A percentile compares a stretch with the other conserved stretches of the same genome.
Conservation (phyloP, 2,113 vertebrate genomes). For the Euleptes europaea region DNA sequence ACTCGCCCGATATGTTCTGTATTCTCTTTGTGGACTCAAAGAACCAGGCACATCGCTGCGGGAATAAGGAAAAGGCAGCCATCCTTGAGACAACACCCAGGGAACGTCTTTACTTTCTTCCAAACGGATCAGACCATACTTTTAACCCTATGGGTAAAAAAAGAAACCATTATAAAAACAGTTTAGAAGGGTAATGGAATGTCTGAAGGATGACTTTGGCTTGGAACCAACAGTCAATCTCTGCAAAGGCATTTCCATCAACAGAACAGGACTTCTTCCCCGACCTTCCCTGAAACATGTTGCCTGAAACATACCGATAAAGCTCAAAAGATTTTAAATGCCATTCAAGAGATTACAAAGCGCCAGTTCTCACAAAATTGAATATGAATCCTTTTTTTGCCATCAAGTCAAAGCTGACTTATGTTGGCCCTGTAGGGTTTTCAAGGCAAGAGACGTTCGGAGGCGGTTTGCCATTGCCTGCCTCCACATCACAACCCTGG, state of each 20-base stretch:
- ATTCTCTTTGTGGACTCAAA: neutral
- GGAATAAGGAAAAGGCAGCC: slow-evolving; percentile 15
- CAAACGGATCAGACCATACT: slow-evolving; percentile 84
- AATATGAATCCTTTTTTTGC: too few species aligned
- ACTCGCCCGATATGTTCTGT: slow-evolving; percentile 26
- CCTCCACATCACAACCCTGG: too few species aligned
- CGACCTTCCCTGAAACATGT: too few species aligned
- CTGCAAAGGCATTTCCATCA: too few species aligned
- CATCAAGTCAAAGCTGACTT: too few species aligned
- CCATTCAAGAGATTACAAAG: neutral
- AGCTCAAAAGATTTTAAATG: neutral
- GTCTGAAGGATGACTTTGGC: neutral
- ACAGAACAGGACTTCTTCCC: too few species aligned
- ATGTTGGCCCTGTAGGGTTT: too few species aligned
- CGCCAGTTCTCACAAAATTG: neutral
- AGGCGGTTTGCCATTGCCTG: too few species aligned
- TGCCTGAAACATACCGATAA: neutral
- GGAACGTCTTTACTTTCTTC: slow-evolving; percentile 73
- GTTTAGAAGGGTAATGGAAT: neutral
- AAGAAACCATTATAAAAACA: slow-evolving; percentile 33
- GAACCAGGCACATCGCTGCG: neutral
- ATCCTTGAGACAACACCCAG: slow-evolving; percentile 45
- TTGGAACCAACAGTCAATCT: too few species aligned
- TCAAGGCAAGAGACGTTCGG: too few species aligned
- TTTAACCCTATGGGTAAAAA: slow-evolving; percentile 77